phyloP scores from a whole-genome alignment of 1,140 invertebrate genomes.

The Zaprionus lachaisei region DNA sequence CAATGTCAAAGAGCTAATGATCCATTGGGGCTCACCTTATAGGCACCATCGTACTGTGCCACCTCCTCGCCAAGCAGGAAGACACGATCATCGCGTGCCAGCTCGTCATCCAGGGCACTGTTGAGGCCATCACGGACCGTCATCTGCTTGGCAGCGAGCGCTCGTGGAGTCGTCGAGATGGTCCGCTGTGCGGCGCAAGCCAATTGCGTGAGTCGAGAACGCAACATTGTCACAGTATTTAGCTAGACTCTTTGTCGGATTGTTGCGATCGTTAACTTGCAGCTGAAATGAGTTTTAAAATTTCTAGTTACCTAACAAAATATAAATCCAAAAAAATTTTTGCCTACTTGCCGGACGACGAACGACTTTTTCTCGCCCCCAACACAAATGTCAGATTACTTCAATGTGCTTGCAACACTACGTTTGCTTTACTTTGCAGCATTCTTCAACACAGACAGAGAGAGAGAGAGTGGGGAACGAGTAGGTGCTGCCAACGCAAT shows the following conservation, averaged over 20 bases:
- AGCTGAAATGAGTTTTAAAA: constrained; percentile 20
- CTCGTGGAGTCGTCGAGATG: constrained; percentile 87
- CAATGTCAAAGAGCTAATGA: constrained; percentile 23
- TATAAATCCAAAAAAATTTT: constrained; percentile 5
- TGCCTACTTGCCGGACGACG: constrained; percentile 42
- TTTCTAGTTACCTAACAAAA: constrained; percentile 44
- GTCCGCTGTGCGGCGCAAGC: constrained; percentile 83
- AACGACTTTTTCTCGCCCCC: constrained; percentile 60
- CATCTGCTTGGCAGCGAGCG: constrained; percentile 89
- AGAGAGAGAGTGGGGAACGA: neutral
- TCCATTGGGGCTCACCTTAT: constrained; percentile 89
- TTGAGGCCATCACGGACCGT: constrained; percentile 99
- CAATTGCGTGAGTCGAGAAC: constrained; percentile 59
- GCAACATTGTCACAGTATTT: constrained; percentile 54
- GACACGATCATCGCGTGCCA: constrained; percentile 96
- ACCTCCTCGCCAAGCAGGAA: constrained; percentile 99
- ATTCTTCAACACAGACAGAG: constrained; percentile 2
- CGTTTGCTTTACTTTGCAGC: neutral
- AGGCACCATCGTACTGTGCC: constrained; percentile 99
- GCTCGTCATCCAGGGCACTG: constrained; percentile 98
- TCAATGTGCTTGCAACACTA: constrained; percentile 25
- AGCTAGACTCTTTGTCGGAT: constrained; percentile 19
- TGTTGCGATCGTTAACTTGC: constrained; percentile 22
- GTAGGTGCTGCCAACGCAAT: constrained; percentile 5
- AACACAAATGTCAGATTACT: constrained; percentile 48